Percentiles rank a stretch among this genome's conserved stretches.
phyloP scores from a whole-genome alignment of 2,888 invertebrate genomes.

The Hartigia nigra region DNA sequence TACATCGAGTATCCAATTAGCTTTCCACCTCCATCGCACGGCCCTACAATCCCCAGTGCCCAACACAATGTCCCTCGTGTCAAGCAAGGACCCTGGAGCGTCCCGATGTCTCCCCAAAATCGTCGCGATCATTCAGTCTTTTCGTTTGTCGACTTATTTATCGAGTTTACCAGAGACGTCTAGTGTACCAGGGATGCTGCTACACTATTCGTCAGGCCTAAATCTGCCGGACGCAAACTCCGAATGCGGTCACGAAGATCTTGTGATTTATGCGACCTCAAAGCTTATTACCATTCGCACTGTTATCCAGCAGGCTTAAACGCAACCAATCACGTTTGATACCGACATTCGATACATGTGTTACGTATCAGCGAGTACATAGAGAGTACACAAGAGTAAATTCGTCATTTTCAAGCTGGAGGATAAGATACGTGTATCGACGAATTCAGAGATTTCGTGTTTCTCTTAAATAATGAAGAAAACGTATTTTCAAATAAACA shows the following conservation, averaged over 20 bases:
- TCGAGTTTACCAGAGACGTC: background rate
- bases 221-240: background rate
- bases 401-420: background rate
- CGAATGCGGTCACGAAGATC: background rate
- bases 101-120: background rate
- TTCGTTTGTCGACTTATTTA: background rate
- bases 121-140: background rate
- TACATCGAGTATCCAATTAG: slow-evolving; percentile 9
- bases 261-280: background rate
- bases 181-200: background rate
- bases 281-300: background rate
- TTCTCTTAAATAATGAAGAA: background rate
- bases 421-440: background rate
- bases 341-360: background rate
- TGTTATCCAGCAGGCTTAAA: background rate
- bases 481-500: background rate
- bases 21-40: background rate
- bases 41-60: background rate
- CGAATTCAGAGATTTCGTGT: background rate
- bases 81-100: background rate
- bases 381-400: background rate
- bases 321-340: background rate
- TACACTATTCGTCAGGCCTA: background rate
- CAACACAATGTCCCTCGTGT: background rate
- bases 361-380: background rate